Conservation (phyloP, 92 coral and sea anemone species). For the Ricordea florida region DNA sequence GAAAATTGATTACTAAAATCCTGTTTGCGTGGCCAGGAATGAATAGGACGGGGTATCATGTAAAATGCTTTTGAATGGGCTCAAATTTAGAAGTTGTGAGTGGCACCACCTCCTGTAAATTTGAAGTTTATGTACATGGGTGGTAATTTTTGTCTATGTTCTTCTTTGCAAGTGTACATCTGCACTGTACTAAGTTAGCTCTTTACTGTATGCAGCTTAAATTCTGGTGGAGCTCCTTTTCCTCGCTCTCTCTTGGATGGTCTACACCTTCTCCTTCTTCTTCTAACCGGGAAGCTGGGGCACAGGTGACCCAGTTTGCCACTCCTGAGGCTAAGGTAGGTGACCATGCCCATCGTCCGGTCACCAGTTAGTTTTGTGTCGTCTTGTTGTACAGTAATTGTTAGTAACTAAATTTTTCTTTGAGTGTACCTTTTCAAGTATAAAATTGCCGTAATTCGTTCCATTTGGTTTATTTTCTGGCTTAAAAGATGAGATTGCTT, state of each 20-base stretch:
- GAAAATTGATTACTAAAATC: no score
- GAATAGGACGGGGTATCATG: no score
- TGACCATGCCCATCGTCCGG: conserved; percentile 54
- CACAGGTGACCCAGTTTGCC: conserved; percentile 77
- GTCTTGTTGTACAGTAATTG: not conserved
- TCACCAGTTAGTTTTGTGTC: conserved; percentile 16
- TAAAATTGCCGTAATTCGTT: no score
- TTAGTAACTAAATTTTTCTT: not conserved
- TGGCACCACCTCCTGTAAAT: no score
- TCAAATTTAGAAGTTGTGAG: no score
- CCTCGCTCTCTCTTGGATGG: conserved; percentile 91
- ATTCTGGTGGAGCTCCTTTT: conserved; percentile 79
- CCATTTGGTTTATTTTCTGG: no score
- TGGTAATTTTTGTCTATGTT: not conserved
- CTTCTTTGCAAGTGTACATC: not conserved
- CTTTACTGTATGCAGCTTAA: conserved; percentile 76
- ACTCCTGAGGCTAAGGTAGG: conserved; percentile 85
- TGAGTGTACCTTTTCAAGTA: no score
- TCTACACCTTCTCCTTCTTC: conserved; percentile 84
- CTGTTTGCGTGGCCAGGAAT: no score
- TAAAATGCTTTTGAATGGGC: no score
- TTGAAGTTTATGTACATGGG: no score
- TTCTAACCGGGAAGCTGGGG: conserved; percentile 81
- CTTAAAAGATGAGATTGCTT: no score
- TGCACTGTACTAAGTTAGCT: conserved; percentile 56